Evolutionary conservation across 2,797 vertebrate genomes (phyloP), one percentile per base, ranked within the genome.

Genomic region (Numenius phaeopus): DNA sequence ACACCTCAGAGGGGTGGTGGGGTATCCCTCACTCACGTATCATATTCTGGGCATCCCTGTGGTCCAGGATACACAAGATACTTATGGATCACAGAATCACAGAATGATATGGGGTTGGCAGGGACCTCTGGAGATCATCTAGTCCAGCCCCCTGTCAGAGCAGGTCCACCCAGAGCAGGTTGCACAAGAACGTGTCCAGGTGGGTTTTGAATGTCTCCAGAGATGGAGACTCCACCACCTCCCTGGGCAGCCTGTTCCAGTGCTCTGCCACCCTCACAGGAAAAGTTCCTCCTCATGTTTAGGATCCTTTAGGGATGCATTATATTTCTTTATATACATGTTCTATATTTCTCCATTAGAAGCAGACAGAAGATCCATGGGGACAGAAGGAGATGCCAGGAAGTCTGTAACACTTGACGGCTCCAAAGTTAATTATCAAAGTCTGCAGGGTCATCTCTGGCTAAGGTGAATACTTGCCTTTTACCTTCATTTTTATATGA

Each of bases 381-480:
- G 29, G 26, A 54, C 44, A 81, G 34, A 22, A 64, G 5, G 15
- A 72, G n/a, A 32, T 13, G 24, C 34, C 61, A 32, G 73, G 52
- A 59, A n/a, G 26, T n/a, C 64, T 23, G 14, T 14, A 24, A 30
- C 29, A 2, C 49, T 9, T 10, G 49, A 10, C 19, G 57, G 12
- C 88, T 88, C 64, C 39, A 3, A n/a, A 40, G 22, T 10, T 40
- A 37, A 29, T 65, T 34, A 8, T 17, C n/a, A 10, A 22, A 69
- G 15, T 6, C 49, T 4, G 1, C 49, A 10, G 6, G 16, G 6
- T 54, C 44, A 7, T 11, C 24, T 16, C 50, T 2, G 3, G n/a
- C 16, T n/a, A 6, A 47, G 29, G 22, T 11, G 22, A 46, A 19
- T 11, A 71, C 57, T 65, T 86, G 14, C 39, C 11, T 66, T 80